Evolutionary conservation across 2,888 invertebrate genomes (phyloP), one percentile per base, ranked within the genome.

Genomic region (Helicoverpa assulta): DNA sequence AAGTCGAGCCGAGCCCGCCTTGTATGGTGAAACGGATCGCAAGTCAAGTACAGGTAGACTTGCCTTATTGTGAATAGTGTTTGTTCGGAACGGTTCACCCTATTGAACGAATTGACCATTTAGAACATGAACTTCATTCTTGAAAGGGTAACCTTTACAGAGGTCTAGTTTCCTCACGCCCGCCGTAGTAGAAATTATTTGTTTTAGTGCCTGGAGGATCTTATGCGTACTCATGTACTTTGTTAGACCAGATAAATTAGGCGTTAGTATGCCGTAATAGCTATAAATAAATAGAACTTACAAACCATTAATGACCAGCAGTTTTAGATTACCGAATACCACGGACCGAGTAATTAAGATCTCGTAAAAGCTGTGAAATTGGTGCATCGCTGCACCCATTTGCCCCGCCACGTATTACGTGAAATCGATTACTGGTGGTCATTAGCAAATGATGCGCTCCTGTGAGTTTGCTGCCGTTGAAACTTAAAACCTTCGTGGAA

Each of bases 11-110:
- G 77, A 79, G 80, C 75, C 21, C 67, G 67, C 84, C 84, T 84
- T 88, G 84, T 90, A 89, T 84, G 89, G 90, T 81, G 85, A 82
- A 86, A 85, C 82, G 66, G 72, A 83, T 83, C 84, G 61, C 21
- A 33, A 7, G 40, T 73, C 68, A 81, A 76, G 86, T 83, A 83
- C 86, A 87, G 84, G 70, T 76, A 60, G 65, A 29, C 60, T 79
- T 50, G 26, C 73, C 61, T 56, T 78, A 19, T 26, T 70, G 21
- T 71, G 66, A 66, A 57, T 63, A 56, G 47, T 58, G 54, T 65
- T 67, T n/a, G 63, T 74, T 68, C 51, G 21, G 50, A 65, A 53
- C 40, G 7, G 50, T 51, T 14, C 33, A 65, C 26, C 47, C 29
- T 33, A 33, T 47, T 55, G 19, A 56, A 51, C 29, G 53, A 72